Conservation (phyloP, 2,797 vertebrate species). For the Semotilus atromaculatus region DNA sequence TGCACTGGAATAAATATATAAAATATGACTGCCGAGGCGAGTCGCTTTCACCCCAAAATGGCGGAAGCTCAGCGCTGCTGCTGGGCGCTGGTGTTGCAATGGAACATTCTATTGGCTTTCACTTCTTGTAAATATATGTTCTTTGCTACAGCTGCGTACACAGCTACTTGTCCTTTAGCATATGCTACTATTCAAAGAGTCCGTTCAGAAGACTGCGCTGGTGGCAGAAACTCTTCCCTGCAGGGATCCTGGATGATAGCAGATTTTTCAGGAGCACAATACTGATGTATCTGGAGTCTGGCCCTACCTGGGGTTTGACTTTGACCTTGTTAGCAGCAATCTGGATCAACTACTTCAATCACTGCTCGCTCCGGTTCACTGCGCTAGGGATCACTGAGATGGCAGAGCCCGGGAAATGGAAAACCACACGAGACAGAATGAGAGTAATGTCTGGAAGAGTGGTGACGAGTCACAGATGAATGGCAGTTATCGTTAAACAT, state of each 20-base stretch:
- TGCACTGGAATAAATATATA: too few species aligned
- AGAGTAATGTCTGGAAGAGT: conserved; percentile 13
- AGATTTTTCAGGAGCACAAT: background rate
- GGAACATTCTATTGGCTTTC: too few species aligned
- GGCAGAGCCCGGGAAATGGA: background rate
- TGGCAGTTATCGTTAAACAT: background rate
- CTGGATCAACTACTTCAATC: conserved; percentile 28
- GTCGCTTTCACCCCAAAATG: too few species aligned
- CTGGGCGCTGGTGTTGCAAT: too few species aligned
- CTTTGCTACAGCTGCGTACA: conserved; percentile 10
- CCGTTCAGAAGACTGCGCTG: background rate
- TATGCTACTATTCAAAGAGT: background rate
- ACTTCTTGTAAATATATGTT: too few species aligned
- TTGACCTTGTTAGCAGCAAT: conserved; percentile 18
- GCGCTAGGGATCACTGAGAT: background rate
- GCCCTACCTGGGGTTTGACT: conserved; percentile 22
- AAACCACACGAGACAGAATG: background rate
- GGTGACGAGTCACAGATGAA: background rate
- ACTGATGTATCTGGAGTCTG: conserved; percentile 6
- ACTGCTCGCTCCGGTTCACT: background rate
- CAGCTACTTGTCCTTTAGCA: conserved; percentile 16
- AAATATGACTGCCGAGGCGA: too few species aligned
- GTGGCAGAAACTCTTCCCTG: background rate
- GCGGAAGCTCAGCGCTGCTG: too few species aligned
- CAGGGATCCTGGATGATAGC: background rate